These are phyloP conservation scores for Aphelenchoides avenae DNA, from an alignment of 1,140 invertebrate genomes.

Conservation along the genomic window DNA sequence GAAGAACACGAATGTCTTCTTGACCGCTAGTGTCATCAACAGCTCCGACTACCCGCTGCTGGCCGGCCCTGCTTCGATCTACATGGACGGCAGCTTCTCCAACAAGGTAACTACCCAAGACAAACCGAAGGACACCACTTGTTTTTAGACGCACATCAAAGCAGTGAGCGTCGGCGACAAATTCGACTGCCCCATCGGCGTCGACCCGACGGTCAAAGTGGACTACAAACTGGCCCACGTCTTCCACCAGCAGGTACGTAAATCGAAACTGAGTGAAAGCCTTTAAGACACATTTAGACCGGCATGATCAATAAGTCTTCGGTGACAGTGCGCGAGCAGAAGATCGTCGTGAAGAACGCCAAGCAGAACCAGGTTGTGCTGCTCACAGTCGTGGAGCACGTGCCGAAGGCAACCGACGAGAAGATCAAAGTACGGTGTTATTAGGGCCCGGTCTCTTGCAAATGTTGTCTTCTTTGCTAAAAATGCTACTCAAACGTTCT, in stretches of 20 bases:
- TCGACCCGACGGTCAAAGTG: constrained; percentile 60
- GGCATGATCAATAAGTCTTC: constrained; percentile 47
- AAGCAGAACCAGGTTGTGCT: constrained; percentile 49
- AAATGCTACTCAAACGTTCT: no score
- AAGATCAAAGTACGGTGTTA: constrained; percentile 63
- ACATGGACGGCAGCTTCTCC: constrained; percentile 62
- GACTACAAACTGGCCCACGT: constrained; percentile 60
- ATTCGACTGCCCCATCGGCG: constrained; percentile 61
- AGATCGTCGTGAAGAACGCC: constrained; percentile 60
- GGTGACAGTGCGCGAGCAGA: constrained; percentile 52
- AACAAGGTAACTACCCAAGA: no score
- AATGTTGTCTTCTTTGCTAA: no score
- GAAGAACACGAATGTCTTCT: constrained; percentile 58
- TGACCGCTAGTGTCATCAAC: constrained; percentile 60
- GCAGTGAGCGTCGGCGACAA: constrained; percentile 59
- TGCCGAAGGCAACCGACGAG: constrained; percentile 60
- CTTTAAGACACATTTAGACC: no score
- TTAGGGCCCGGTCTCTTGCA: no score
- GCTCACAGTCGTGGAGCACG: constrained; percentile 57
- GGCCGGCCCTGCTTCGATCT: constrained; percentile 60
- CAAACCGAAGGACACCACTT: no score
- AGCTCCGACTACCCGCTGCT: constrained; percentile 59
- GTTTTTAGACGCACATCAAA: constrained; percentile 56
- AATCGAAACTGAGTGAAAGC: no score
- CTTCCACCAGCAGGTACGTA: no score